phyloP scores from a whole-genome alignment of 30 jellyfish, hydroid and myxozoan species.

The Haliclystus octoradiatus region DNA sequence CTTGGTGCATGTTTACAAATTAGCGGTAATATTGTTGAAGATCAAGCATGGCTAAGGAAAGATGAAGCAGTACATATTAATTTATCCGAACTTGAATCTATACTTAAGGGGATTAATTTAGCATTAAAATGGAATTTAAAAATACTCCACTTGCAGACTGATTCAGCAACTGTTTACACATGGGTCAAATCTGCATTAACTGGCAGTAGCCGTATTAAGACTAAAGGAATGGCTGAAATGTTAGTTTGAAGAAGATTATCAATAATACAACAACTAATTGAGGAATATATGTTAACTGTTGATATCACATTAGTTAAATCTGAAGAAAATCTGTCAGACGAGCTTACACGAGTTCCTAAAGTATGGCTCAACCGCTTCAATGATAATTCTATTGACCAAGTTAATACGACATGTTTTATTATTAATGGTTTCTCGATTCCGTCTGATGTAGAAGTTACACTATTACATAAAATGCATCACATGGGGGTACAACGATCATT shows the following conservation, averaged over 20 bases:
- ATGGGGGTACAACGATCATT: neutral
- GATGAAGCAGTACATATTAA: constrained; percentile 12
- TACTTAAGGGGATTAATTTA: constrained; percentile 10
- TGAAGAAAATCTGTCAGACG: no score
- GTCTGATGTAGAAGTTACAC: neutral
- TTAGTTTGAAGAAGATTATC: no score
- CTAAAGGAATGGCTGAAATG: constrained; percentile 16
- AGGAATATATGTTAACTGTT: no score
- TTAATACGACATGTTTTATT: no score
- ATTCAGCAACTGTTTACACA: constrained; percentile 16
- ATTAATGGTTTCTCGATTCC: neutral
- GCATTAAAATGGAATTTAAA: constrained; percentile 9
- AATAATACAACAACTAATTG: no score
- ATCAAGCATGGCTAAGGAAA: constrained; percentile 25
- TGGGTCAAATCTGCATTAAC: constrained; percentile 6
- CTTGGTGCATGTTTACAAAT: constrained; percentile 11
- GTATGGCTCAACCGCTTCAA: no score
- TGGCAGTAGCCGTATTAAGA: neutral
- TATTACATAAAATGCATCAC: neutral
- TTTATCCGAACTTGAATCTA: constrained; percentile 17
- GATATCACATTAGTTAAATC: no score
- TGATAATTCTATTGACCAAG: no score
- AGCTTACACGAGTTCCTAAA: no score
- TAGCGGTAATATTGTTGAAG: constrained; percentile 15
- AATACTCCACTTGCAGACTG: constrained; percentile 5